phyloP scores from a whole-genome alignment of 2,888 invertebrate genomes.

The Augochlorella aurata region DNA sequence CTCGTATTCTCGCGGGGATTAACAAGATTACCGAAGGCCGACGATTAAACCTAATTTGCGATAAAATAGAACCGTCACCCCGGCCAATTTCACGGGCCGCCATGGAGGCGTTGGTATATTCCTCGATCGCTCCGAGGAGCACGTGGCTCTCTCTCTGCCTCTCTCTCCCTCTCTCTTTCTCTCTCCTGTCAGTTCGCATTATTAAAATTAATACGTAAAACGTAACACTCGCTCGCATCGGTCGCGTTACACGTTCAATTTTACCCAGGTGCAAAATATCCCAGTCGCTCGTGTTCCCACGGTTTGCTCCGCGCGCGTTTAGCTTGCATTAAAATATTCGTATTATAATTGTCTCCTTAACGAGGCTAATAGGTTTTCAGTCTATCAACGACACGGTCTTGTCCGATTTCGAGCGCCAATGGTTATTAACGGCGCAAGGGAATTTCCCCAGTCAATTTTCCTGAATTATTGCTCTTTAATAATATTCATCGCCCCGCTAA shows the following conservation, averaged over 20 bases:
- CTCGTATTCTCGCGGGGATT: constrained; percentile 39
- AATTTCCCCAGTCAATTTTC: background rate
- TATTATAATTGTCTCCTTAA: constrained; percentile 3
- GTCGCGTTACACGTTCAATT: constrained; percentile 1
- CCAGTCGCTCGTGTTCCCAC: background rate
- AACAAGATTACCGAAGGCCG: constrained; percentile 46
- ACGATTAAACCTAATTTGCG: constrained; percentile 54
- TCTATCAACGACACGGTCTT: background rate
- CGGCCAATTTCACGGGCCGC: constrained; percentile 29
- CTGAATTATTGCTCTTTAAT: background rate
- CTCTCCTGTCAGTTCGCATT: background rate
- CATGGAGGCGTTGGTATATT: background rate
- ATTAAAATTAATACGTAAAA: constrained; percentile 8
- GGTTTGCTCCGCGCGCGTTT: background rate
- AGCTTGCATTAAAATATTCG: constrained; percentile 7
- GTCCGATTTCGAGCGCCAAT: background rate
- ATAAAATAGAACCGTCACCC: constrained; percentile 31
- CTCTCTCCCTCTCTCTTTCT: background rate
- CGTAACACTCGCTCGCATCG: background rate
- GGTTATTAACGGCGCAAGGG: background rate
- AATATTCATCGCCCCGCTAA: background rate
- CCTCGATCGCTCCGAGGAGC: background rate
- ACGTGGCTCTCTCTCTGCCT: background rate
- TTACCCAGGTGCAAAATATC: background rate
- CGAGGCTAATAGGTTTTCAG: background rate